These are phyloP conservation scores for Danio jaintianensis DNA, from an alignment of 2,797 vertebrate species.

Conservation along the genomic window DNA sequence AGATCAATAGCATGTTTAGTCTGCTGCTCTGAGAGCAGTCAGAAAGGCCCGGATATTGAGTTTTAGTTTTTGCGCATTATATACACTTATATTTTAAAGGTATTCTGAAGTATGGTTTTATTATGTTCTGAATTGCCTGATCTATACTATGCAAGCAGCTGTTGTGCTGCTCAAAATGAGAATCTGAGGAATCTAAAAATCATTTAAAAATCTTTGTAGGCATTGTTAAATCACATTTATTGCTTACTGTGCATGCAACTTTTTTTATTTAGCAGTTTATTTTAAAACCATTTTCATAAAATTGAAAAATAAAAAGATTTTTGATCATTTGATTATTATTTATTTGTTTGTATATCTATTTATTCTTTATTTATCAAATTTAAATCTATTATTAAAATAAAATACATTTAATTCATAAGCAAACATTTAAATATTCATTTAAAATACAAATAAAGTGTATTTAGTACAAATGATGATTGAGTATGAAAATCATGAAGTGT, in stretches of 20 bases:
- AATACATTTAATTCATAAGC: no score
- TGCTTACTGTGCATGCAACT: neutral
- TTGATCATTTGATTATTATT: no score
- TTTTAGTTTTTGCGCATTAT: neutral
- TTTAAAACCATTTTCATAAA: neutral
- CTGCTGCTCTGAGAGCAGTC: constrained; percentile 33
- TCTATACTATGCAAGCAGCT: neutral
- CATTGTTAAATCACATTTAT: neutral
- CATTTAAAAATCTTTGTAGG: neutral
- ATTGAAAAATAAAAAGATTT: neutral
- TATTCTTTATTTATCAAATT: no score
- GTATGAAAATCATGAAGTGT: no score
- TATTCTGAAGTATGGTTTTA: neutral
- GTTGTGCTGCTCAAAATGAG: neutral
- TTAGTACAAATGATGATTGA: no score
- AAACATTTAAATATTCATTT: no score
- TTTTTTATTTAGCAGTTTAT: neutral
- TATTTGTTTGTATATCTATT: no score
- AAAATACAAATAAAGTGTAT: no score
- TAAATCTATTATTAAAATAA: no score
- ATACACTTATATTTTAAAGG: neutral
- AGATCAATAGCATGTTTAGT: constrained; percentile 52
- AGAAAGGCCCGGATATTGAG: neutral
- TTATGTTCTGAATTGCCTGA: neutral
- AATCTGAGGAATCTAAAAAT: neutral